Conservation (phyloP, 2,797 vertebrate species). For the Pachyuromys duprasi region DNA sequence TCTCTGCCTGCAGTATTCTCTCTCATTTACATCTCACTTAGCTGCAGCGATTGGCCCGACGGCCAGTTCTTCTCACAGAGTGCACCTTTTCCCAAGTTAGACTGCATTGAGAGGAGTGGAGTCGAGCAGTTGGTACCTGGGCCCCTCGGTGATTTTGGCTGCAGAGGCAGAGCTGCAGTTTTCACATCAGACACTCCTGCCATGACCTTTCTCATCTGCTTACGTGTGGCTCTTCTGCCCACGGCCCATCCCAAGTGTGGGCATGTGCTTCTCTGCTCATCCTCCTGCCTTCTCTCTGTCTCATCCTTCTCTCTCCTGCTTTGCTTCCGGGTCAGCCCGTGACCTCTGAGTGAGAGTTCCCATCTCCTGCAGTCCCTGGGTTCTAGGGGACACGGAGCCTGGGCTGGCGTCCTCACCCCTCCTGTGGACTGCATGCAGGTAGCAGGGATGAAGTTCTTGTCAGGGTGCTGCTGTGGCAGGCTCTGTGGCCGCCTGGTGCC, state of each 20-base stretch:
- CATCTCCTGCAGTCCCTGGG: not conserved
- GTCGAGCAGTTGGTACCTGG: not conserved
- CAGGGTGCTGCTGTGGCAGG: not conserved
- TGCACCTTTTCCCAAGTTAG: not conserved
- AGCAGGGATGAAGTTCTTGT: not conserved
- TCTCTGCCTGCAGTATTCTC: not conserved
- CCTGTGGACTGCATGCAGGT: too few species aligned
- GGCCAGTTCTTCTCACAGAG: not conserved
- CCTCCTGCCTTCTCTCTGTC: too few species aligned
- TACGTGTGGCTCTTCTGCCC: rapidly evolving
- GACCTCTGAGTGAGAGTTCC: not conserved
- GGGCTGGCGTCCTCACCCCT: too few species aligned
- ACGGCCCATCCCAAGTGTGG: not conserved
- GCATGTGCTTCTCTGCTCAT: not conserved
- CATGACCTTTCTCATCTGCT: not conserved
- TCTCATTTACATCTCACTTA: not conserved
- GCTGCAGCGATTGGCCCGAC: not conserved
- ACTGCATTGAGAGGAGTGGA: too few species aligned
- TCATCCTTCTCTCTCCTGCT: not conserved
- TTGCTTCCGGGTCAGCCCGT: not conserved
- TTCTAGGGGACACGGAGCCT: not conserved
- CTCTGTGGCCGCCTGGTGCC: not conserved
- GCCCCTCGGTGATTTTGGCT: rapidly evolving
- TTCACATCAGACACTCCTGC: not conserved
- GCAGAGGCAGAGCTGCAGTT: not conserved